Percentiles rank a stretch among this genome's conserved stretches.
Conservation (phyloP, 2,797 vertebrate genomes). For the Semotilus atromaculatus region DNA sequence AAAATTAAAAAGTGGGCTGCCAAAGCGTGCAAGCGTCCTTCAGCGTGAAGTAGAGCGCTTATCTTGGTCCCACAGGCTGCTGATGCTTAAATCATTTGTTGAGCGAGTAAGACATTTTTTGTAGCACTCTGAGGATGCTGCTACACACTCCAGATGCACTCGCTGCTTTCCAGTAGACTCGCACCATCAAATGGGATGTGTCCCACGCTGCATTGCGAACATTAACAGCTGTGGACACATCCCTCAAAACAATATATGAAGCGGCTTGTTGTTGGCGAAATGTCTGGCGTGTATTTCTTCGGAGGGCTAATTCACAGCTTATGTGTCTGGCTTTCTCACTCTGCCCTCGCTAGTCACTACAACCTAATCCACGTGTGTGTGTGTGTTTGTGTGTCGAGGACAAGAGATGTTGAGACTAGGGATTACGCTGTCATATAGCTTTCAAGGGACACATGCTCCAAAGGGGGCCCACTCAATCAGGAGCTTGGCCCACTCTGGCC, state of each 20-base stretch:
- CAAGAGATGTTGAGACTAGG: not conserved
- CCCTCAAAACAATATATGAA: constrained; percentile 36
- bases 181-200: constrained; percentile 17
- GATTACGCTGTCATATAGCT: not conserved
- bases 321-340: constrained; percentile 48
- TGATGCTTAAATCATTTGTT: constrained; percentile 53
- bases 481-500: no score
- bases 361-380: not conserved
- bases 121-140: constrained; percentile 22
- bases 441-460: not conserved
- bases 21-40: constrained; percentile 42
- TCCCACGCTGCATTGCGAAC: constrained; percentile 37
- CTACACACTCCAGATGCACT: constrained; percentile 20
- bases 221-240: constrained; percentile 45
- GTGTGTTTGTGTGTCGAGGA: not conserved
- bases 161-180: not conserved
- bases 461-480: no score
- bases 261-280: constrained; percentile 1
- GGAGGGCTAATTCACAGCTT: constrained; percentile 40
- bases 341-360: not conserved
- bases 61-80: constrained; percentile 54
- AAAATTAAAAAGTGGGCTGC: constrained; percentile 47
- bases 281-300: constrained; percentile 28
- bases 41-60: constrained; percentile 54
- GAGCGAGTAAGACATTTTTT: constrained; percentile 38